Base-by-base conservation (phyloP, 2,888 invertebrate genomes). In the Campopleginae sp. region DNA sequence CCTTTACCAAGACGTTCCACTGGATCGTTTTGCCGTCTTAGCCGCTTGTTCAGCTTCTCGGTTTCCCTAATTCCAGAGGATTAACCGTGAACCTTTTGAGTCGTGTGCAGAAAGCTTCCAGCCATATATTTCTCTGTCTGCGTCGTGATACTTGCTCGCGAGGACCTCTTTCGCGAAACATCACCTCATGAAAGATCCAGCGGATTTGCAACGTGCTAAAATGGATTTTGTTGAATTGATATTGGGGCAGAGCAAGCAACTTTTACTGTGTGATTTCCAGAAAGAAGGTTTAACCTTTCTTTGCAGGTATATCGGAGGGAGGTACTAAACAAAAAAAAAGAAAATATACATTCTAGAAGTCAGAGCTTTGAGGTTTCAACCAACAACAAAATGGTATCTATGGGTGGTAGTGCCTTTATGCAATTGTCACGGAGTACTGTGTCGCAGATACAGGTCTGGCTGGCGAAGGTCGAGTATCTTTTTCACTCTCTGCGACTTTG, bases 181-280 rank as follows among this genome's bases (percentile, higher is more conserved):
- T 61, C 46, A 82, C 58, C 58, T 68, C 46, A 75, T 51, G 74
- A 75, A 76, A 72, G 72, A 80, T 48, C 65, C 54, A 66, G 66
- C 33, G 48, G 27, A 48, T 74, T 58, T 42, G 12, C 65, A 63
- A 14, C 19, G 48, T 10, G 51, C 31, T 19, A 46, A 71, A 72
- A 71, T 75, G 84, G 80, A 84, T 84, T 80, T 84, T 44, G 63
- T 65, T 42, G 38, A 74, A 80, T 72, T 51, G 72, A 84, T 80
- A 76, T 72, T 70, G 27, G 14, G 19, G 33, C 48, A 27, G 72
- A 54, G 63, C 44, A 31, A 17, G 8, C 31, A 66, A 27, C 54
- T 71, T 71, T 51, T 14, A 51, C 1, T 71, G 12, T 19, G 8
- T 51, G 27, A 61, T 82, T 71, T 38, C 44, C 68, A 33, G 46